A percentile compares a stretch with the other conserved stretches of the same genome.
phyloP scores from a whole-genome alignment of 2,113 vertebrate species.

The Circaetus gallicus region DNA sequence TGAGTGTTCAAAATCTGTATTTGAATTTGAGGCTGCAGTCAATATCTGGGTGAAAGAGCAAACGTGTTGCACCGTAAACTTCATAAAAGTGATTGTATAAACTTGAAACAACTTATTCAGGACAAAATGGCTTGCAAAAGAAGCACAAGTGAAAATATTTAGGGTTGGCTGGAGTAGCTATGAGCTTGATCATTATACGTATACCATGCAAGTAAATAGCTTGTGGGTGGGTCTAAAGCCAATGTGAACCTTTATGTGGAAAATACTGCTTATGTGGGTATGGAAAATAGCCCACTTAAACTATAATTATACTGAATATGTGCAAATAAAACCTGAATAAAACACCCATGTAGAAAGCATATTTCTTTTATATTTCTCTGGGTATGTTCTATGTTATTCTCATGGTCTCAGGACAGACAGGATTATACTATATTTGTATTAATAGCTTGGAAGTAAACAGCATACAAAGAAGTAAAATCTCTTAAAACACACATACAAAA shows the following conservation, averaged over 20 bases:
- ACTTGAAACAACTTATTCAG: not conserved
- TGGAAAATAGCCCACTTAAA: conserved; percentile 46
- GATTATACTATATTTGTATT: not conserved
- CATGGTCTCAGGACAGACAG: not conserved
- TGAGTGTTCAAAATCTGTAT: not conserved
- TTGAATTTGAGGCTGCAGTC: not conserved
- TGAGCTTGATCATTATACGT: not conserved
- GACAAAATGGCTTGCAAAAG: not conserved
- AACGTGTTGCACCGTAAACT: not conserved
- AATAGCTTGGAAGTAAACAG: not conserved
- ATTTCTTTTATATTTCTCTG: not conserved
- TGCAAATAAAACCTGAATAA: conserved; percentile 40
- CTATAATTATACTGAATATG: conserved; percentile 5
- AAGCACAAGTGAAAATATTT: conserved; percentile 39
- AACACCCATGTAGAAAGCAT: not conserved
- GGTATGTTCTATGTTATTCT: not conserved
- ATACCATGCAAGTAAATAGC: conserved; percentile 29
- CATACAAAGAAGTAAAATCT: not conserved
- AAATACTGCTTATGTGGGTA: conserved; percentile 34
- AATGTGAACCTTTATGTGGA: conserved; percentile 53
- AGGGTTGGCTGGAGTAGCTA: conserved; percentile 32
- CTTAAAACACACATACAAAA: not conserved
- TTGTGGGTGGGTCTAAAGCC: conserved; percentile 40
- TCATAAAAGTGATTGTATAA: not conserved
- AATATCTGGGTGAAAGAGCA: not conserved